Evolutionary conservation across 2,797 vertebrate genomes (phyloP).

Genomic region (Pangasius sanitwongsei): DNA sequence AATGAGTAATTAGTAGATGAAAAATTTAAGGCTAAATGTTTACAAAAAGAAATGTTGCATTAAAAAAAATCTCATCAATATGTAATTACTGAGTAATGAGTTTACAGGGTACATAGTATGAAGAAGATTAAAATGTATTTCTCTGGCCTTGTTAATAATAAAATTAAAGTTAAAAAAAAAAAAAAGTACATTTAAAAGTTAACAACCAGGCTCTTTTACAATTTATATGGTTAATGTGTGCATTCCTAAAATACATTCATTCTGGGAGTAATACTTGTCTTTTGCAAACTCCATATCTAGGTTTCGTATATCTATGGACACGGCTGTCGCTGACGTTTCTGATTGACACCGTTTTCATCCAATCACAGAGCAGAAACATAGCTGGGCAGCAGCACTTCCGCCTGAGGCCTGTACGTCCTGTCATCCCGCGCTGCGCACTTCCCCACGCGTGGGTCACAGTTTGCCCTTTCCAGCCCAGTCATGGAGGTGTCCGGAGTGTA

Average conservation of each 20-base stretch:
- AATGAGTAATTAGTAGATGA: neutral
- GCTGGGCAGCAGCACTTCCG: slow-evolving; percentile 42
- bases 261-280: neutral
- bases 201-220: no score
- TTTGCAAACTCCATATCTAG: neutral
- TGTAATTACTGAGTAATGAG: neutral
- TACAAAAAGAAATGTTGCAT: neutral
- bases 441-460: slow-evolving; percentile 19
- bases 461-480: slow-evolving; percentile 28
- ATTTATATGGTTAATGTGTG: neutral
- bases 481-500: slow-evolving; percentile 26
- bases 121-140: neutral
- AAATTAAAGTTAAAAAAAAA: no score
- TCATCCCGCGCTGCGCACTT: slow-evolving; percentile 41
- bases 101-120: neutral
- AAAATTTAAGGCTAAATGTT: neutral
- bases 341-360: slow-evolving; percentile 34
- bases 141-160: neutral
- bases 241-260: neutral
- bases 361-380: slow-evolving; percentile 38
- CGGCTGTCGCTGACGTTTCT: neutral
- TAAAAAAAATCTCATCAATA: neutral
- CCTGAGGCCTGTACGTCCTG: slow-evolving; percentile 47
- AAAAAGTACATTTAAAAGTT: neutral
- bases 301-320: neutral